Evolutionary conservation across 2,888 invertebrate species (phyloP), one percentile per base, ranked within the genome.

Genomic region (Tuberolachnus salignus): DNA sequence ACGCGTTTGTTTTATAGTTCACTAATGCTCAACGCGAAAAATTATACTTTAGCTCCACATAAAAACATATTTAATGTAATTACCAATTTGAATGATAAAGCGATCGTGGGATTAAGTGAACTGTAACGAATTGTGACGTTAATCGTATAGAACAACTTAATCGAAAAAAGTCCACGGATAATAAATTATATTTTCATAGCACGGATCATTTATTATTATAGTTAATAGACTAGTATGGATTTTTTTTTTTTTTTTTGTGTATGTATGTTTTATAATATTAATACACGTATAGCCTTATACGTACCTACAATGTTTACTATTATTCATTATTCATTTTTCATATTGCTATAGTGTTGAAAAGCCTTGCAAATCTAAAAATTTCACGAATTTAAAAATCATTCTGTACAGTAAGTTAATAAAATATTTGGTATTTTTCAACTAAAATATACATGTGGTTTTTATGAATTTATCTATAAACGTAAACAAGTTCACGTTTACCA

Each of bases 171-270:
- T 44, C 42, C 19, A 19, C 13, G 19, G 42, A 51, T 67, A 51
- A 26, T 51, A 42, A 69, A 42, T 19, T 51, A 69, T 42, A 53
- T 42, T 42, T 42, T 53, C 53, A 53, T 34, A 42, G 53, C 53
- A 69, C 19, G 19, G 23, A 67, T 34, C 1, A 53, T 34, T 53
- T 26, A 23, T 53, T 34, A 51, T 67, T 26, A 26, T 61, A 57
- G 57, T 1, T 26, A 14, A 59, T 42, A 53, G 53, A 69, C n/a
- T 16, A 42, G 69, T 53, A 69, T 53, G 69, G n/a, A 42, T 53
- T 69, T 69, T 16, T 63, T 34, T 53, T 69, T 69, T 16, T 63
- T 34, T n/a, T 16, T 61, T 34, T 6, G 6, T 34, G 34, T 34
- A 34, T 4, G 34, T 34, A 34, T 34, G 6, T 34, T n/a, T n/a